phyloP scores from a whole-genome alignment of 2,113 vertebrate genomes.

The Oryzias celebensis region DNA sequence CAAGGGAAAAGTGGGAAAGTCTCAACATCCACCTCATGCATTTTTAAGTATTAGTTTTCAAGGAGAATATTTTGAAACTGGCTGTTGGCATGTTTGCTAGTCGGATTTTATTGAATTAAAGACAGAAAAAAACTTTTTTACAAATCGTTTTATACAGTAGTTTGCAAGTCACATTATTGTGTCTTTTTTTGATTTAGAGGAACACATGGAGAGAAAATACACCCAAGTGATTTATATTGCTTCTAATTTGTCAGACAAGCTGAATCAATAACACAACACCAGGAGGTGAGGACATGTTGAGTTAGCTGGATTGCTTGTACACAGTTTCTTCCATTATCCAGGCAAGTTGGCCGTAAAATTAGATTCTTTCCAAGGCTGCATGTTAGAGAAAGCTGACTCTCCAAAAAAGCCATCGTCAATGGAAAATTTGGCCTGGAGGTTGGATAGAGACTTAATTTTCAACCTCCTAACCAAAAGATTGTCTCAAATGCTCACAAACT shows the following conservation, averaged over 20 bases:
- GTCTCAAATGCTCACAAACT: no score
- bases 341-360: neutral
- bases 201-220: neutral
- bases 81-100: neutral
- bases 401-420: neutral
- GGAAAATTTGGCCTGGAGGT: neutral
- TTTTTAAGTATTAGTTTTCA: slow-evolving; percentile 37
- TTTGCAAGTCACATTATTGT: neutral
- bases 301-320: neutral
- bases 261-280: slow-evolving; percentile 5
- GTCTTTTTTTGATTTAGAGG: neutral
- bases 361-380: neutral
- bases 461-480: neutral
- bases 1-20: neutral
- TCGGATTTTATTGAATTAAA: neutral
- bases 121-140: neutral
- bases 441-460: neutral
- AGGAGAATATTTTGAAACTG: slow-evolving; percentile 8
- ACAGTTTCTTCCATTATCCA: neutral
- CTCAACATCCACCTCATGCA: slow-evolving; percentile 5
- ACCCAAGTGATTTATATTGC: neutral
- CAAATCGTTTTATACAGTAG: neutral
- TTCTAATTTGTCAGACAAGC: slow-evolving; percentile 14
- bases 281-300: neutral
- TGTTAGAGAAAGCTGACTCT: neutral